Evolutionary conservation across 2,797 vertebrate species (phyloP), one percentile per base, ranked within the genome.

Genomic region (Mormyrus hasselquistii): DNA sequence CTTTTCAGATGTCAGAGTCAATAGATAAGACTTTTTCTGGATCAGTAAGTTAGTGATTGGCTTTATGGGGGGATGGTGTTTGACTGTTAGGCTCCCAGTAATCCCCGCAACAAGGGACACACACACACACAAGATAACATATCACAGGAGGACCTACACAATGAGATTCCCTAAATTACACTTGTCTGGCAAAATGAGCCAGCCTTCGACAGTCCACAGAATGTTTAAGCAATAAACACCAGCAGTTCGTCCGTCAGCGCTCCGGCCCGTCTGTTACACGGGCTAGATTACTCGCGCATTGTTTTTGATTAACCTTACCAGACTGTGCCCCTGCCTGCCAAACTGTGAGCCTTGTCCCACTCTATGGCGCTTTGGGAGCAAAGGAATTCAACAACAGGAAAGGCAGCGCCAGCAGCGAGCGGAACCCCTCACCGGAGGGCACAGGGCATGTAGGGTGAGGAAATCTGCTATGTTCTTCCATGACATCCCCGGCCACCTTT

Each of bases 351-450:
- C 1, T 93, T 90, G 89, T 88, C 91, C 93, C 93, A 93, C 90
- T 92, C 90, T 34, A 87, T 92, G 92, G 91, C 91, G 92, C 91
- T 92, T 88, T 88, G 92, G 93, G 93, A 92, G 91, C 88, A 91
- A 93, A 94, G 89, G 94, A 95, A 95, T 96, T 95, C 93, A 94
- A 94, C 92, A 96, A 96, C 96, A 96, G 96, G 95, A 96, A 96
- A 95, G 91, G 76, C 90, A 93, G 93, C 90, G 44, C 83, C 89
- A 90, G 90, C 49, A 55, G 90, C 88, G 89, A 90, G 92, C 92
- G 94, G 95, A 96, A 96, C 94, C 95, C 94, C 94, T 93, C 88
- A 87, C 55, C 90, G 65, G 88, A 91, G 91, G 86, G 25, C 14
- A 73, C 34, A 79, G 82, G 90, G 89, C 88, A 90, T 85, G 88